These are phyloP conservation scores for Verasper variegatus DNA, from an alignment of 2,113 vertebrate species.

Conservation along the genomic window DNA sequence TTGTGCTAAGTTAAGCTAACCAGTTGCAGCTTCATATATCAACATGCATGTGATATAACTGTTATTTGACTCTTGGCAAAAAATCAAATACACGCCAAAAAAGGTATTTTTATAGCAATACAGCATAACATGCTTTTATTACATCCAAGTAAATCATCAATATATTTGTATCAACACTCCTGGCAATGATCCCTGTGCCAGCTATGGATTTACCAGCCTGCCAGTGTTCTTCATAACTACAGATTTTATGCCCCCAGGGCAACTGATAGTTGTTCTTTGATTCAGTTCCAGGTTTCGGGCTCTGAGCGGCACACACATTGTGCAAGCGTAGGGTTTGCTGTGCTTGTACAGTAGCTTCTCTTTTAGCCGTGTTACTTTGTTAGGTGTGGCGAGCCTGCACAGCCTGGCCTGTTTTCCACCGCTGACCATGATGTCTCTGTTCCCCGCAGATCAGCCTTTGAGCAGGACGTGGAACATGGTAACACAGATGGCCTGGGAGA, in stretches of 20 bases:
- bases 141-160: slow-evolving; percentile 28
- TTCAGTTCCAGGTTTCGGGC: slow-evolving; percentile 54
- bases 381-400: slow-evolving; percentile 59
- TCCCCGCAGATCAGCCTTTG: slow-evolving; percentile 91
- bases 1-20: slow-evolving; percentile 3
- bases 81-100: neutral
- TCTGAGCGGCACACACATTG: slow-evolving; percentile 38
- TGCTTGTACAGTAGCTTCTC: slow-evolving; percentile 51
- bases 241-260: slow-evolving; percentile 59
- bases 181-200: slow-evolving; percentile 40
- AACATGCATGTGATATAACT: too few species aligned
- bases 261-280: slow-evolving; percentile 62
- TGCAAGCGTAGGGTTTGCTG: slow-evolving; percentile 23
- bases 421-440: slow-evolving; percentile 85
- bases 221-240: slow-evolving; percentile 51
- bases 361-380: slow-evolving; percentile 54
- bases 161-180: slow-evolving; percentile 48
- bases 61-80: too few species aligned
- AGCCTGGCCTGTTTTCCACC: slow-evolving; percentile 72
- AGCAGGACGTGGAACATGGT: slow-evolving; percentile 97
- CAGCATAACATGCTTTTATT: slow-evolving; percentile 16
- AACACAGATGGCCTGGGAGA: slow-evolving; percentile 99
- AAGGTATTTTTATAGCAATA: neutral
- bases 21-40: neutral
- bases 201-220: slow-evolving; percentile 58